Evolutionary conservation across 1,140 invertebrate species (phyloP), one percentile per base, ranked within the genome.

Genomic region (Glomeris maerens): DNA sequence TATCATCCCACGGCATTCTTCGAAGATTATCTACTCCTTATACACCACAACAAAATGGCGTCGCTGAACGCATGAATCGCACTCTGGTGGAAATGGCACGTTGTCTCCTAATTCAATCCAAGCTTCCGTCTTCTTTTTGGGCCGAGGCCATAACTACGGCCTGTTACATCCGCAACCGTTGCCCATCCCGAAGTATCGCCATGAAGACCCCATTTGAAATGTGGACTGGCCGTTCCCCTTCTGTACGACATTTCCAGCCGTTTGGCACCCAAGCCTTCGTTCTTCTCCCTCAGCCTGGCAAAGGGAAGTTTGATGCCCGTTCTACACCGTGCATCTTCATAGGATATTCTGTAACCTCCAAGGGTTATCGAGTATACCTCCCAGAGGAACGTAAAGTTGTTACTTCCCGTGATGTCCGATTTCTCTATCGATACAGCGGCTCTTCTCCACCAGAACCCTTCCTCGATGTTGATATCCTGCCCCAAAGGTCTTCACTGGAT

Each of bases 31-130:
- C 40, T 5, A 21, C 40, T 7, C 17, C 20, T 10, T 42, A 42
- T 25, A 42, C 47, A 5, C 45, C 47, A 7, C 47, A 52, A 17
- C 46, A 52, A 31, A 52, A 52, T 39, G 45, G 51, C 14, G 51
- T 52, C 25, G 51, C 51, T 23, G 51, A 52, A 22, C 45, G 46
- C 0, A 27, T 27, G 20, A 52, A 52, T 17, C 27, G 4, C 27
- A 52, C 51, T 38, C 21, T 50, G 14, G n/a, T 52, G 7, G 47
- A 52, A n/a, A 26, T 31, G 10, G 47, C 47, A 27, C 27, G 51
- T 4, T 38, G 20, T 39, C 40, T 44, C 25, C 21, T 52, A 23
- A 14, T 27, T 5, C 10, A 27, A 27, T 5, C 45, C 13, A 46
- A 46, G 25, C 29, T 27, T 14, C 45, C 45, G 4, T n/a, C 7